Conservation (phyloP, 2,113 vertebrate species). For the Nothoprocta perdicaria region DNA sequence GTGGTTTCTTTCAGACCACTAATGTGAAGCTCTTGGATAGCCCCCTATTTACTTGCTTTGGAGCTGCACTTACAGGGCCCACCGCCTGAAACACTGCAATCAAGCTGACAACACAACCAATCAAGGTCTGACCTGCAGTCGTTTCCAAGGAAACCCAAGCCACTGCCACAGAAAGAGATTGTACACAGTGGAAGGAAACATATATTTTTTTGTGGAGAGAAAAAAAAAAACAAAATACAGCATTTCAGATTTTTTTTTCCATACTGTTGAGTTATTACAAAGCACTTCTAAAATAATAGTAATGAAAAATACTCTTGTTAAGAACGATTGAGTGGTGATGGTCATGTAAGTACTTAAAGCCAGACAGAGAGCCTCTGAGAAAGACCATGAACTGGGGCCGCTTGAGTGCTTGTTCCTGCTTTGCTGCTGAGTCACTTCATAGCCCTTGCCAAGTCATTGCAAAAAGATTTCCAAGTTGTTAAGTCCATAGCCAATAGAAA, state of each 20-base stretch:
- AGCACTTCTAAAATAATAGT: conserved; percentile 42
- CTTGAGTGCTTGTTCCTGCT: neutral
- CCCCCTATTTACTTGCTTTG: conserved; percentile 48
- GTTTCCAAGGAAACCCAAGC: conserved; percentile 73
- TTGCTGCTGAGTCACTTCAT: conserved; percentile 15
- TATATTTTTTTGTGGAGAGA: neutral
- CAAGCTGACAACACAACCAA: conserved; percentile 73
- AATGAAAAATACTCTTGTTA: conserved; percentile 68
- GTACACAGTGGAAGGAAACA: conserved; percentile 69
- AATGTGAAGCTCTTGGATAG: conserved; percentile 59
- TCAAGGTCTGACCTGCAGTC: conserved; percentile 69
- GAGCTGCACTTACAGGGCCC: conserved; percentile 62
- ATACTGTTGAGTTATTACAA: conserved; percentile 58
- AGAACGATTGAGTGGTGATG: conserved; percentile 57
- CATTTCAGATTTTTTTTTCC: conserved; percentile 14
- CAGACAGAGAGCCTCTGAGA: neutral
- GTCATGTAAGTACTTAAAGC: conserved; percentile 47
- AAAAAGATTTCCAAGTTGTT: neutral
- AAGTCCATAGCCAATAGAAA: neutral
- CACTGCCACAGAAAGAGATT: conserved; percentile 69
- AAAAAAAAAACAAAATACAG: neutral
- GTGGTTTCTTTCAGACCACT: conserved; percentile 61
- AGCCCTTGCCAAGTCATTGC: neutral
- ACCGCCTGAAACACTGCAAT: conserved; percentile 72
- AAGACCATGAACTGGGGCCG: neutral